Evolutionary conservation across 2,888 invertebrate genomes (phyloP).

Genomic region (Danaus chrysippus): DNA sequence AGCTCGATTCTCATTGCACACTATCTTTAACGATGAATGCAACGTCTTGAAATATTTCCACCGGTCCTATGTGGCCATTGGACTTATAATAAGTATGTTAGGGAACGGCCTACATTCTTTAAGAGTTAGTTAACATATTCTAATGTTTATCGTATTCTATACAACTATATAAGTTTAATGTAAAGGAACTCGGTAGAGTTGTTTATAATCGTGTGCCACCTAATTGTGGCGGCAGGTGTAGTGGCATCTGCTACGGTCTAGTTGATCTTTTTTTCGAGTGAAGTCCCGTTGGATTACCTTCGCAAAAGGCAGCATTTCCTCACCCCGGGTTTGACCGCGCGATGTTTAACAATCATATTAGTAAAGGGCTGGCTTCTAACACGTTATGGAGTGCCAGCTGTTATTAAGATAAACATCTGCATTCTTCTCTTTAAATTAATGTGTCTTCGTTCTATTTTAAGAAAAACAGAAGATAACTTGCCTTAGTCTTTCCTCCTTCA

Average conservation of each 20-base stretch:
- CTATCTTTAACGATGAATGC: slow-evolving; percentile 24
- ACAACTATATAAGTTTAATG: slow-evolving; percentile 3
- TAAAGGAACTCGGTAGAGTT: slow-evolving; percentile 35
- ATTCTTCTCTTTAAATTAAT: too few relatives aligned
- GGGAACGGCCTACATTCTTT: too few relatives aligned
- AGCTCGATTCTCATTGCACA: slow-evolving; percentile 29
- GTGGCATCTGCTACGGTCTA: slow-evolving; percentile 65
- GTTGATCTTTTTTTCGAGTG: slow-evolving; percentile 54
- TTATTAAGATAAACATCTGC: too few relatives aligned
- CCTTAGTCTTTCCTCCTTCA: too few relatives aligned
- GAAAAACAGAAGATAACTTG: too few relatives aligned
- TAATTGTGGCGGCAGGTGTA: slow-evolving; percentile 71
- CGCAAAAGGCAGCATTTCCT: slow-evolving; percentile 43
- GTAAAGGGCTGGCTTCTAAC: slow-evolving; percentile 30
- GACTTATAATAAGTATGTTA: neutral
- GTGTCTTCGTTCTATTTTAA: too few relatives aligned
- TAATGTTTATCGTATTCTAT: neutral
- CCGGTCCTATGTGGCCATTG: slow-evolving; percentile 4
- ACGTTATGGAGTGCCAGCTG: too few relatives aligned
- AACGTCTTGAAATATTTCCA: slow-evolving; percentile 26
- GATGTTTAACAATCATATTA: neutral
- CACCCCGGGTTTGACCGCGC: slow-evolving; percentile 15
- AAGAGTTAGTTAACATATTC: too few relatives aligned
- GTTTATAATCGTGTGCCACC: slow-evolving; percentile 62
- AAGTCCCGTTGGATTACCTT: slow-evolving; percentile 37